Conservation (phyloP, 2,888 invertebrate genomes). For the Pandemis heparana region DNA sequence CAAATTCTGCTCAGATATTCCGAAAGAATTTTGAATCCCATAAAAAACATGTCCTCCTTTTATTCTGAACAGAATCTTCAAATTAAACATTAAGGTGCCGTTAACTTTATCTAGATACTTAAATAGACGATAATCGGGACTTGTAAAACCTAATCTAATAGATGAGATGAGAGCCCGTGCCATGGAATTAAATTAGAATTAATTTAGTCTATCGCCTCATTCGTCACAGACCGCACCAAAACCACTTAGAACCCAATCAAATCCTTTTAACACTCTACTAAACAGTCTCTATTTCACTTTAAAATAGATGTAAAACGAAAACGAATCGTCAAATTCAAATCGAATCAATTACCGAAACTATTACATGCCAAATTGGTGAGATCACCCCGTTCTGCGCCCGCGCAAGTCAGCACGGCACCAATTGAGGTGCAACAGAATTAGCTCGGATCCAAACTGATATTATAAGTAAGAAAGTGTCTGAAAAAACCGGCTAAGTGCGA, state of each 20-base stretch:
- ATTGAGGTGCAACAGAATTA: conserved; percentile 25
- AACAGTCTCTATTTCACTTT: conserved; percentile 1
- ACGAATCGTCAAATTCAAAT: conserved; percentile 27
- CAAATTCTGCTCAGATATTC: too few relatives aligned
- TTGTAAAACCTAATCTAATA: too few relatives aligned
- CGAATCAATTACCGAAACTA: conserved; percentile 39
- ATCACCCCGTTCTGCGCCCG: conserved; percentile 27
- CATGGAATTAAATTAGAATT: too few relatives aligned
- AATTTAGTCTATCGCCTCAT: neutral
- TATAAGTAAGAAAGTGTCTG: neutral
- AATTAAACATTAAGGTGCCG: too few relatives aligned
- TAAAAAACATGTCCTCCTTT: too few relatives aligned
- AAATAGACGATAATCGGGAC: too few relatives aligned
- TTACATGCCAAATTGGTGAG: conserved; percentile 33
- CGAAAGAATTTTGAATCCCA: too few relatives aligned
- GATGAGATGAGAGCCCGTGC: too few relatives aligned
- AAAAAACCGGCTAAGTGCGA: too few relatives aligned
- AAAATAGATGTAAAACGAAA: conserved; percentile 9
- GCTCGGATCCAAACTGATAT: neutral
- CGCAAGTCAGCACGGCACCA: conserved; percentile 30
- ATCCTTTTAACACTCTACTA: neutral
- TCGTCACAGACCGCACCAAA: neutral
- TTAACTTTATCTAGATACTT: too few relatives aligned
- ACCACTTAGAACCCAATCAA: neutral
- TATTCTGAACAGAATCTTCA: too few relatives aligned